Evolutionary conservation across 2,888 invertebrate genomes (phyloP).

Genomic region (Cataglyphis livida): DNA sequence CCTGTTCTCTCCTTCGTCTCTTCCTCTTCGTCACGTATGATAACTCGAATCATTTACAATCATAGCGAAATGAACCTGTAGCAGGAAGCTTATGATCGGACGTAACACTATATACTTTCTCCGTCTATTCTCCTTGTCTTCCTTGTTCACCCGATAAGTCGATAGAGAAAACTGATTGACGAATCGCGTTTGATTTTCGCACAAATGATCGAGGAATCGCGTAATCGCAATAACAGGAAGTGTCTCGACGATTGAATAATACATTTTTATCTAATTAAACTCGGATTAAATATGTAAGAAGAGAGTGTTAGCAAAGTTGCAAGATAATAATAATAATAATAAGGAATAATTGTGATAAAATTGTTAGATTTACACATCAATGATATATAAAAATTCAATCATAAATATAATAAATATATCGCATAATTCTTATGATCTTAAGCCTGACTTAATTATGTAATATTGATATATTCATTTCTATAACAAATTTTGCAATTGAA

Average conservation of each 20-base stretch:
- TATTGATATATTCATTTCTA: neutral
- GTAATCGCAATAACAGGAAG: slow-evolving; percentile 11
- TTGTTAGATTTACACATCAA: neutral
- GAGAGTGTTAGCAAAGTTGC: neutral
- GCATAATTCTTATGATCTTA: neutral
- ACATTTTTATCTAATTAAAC: slow-evolving; percentile 5
- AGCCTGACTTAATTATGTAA: neutral
- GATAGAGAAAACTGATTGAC: slow-evolving; percentile 32
- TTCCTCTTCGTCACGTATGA: slow-evolving; percentile 37
- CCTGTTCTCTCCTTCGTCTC: slow-evolving; percentile 36
- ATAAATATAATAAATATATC: neutral
- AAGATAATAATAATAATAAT: neutral
- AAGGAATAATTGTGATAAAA: neutral
- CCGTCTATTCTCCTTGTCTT: slow-evolving; percentile 21
- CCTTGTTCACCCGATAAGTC: slow-evolving; percentile 1
- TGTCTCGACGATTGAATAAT: neutral
- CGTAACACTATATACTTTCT: slow-evolving; percentile 49
- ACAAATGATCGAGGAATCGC: slow-evolving; percentile 25
- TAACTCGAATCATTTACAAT: slow-evolving; percentile 50
- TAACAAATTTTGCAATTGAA: neutral
- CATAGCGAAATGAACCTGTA: slow-evolving; percentile 37
- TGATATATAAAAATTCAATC: neutral
- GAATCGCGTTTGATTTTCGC: slow-evolving; percentile 1
- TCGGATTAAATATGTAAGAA: neutral
- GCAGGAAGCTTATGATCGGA: slow-evolving; percentile 44